Percentiles rank a stretch among this genome's conserved stretches.
These are phyloP conservation scores for Clarias batrachus DNA, from an alignment of 2,113 vertebrate genomes.

Conservation along the genomic window DNA sequence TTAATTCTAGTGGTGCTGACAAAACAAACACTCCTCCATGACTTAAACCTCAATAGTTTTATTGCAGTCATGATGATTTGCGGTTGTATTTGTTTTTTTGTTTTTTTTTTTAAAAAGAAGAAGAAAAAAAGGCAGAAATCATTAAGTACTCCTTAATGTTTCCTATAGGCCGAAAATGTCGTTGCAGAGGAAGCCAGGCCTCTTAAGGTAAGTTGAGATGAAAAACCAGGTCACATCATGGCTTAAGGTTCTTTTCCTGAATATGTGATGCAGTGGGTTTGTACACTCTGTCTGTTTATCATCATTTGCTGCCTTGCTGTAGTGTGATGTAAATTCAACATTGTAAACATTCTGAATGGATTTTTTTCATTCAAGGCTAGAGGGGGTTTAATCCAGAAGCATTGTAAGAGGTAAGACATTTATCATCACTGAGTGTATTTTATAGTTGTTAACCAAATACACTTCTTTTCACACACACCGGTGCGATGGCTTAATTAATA, in stretches of 20 bases:
- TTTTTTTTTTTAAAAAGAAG: neutral
- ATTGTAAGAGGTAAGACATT: conserved; percentile 68
- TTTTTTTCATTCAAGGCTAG: conserved; percentile 56
- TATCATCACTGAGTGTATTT: neutral
- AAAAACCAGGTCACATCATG: neutral
- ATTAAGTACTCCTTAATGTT: neutral
- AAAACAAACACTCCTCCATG: neutral
- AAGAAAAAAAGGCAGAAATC: neutral
- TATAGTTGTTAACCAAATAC: neutral
- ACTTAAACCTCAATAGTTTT: neutral
- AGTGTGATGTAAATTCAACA: neutral
- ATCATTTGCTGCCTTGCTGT: neutral
- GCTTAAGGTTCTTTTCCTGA: neutral
- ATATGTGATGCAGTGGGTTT: neutral
- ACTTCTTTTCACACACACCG: neutral
- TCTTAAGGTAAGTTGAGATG: conserved; percentile 67
- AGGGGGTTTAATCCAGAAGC: conserved; percentile 68
- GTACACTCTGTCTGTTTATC: neutral
- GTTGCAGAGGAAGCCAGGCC: conserved; percentile 79
- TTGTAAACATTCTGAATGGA: neutral
- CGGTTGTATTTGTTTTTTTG: no score
- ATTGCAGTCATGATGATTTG: neutral
- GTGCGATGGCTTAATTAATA: neutral
- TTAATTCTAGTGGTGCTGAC: neutral
- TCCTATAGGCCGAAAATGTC: conserved; percentile 77